Evolutionary conservation across 2,888 invertebrate genomes (phyloP).

Genomic region (Polymixis lichenea): DNA sequence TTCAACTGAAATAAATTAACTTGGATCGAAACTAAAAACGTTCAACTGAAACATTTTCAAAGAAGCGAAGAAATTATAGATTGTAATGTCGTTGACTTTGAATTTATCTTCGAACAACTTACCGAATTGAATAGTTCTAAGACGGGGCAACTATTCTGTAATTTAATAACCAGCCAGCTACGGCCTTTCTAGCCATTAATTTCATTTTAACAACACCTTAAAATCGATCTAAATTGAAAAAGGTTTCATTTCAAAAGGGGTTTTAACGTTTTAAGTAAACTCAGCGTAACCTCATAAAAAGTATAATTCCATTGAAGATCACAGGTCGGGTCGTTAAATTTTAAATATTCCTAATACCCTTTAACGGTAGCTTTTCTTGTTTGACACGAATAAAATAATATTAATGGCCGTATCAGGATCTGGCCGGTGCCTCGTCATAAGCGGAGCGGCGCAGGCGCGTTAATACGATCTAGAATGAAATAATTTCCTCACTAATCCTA

Average conservation of each 20-base stretch:
- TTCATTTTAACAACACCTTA: slow-evolving; percentile 44
- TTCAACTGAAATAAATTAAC: background rate
- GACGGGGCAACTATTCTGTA: background rate
- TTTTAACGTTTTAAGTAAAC: slow-evolving; percentile 67
- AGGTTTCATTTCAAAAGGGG: slow-evolving; percentile 54
- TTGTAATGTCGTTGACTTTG: background rate
- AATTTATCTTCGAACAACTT: background rate
- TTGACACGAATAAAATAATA: slow-evolving; percentile 74
- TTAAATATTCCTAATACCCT: slow-evolving; percentile 65
- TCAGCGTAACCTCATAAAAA: slow-evolving; percentile 62
- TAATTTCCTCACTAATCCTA: slow-evolving; percentile 88
- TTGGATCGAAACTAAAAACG: background rate
- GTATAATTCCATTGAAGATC: slow-evolving; percentile 65
- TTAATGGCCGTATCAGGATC: slow-evolving; percentile 70
- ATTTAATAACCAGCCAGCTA: slow-evolving; percentile 49
- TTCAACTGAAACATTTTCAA: slow-evolving; percentile 13
- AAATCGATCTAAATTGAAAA: slow-evolving; percentile 63
- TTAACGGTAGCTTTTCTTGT: slow-evolving; percentile 71
- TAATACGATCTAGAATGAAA: slow-evolving; percentile 84
- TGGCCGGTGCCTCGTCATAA: slow-evolving; percentile 58
- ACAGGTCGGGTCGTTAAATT: slow-evolving; percentile 59
- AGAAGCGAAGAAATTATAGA: background rate
- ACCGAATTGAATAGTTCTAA: slow-evolving; percentile 21
- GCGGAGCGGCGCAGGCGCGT: slow-evolving; percentile 50
- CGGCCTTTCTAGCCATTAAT: slow-evolving; percentile 30